phyloP scores from a whole-genome alignment of 2,113 vertebrate genomes.

The Pseudois nayaur region DNA sequence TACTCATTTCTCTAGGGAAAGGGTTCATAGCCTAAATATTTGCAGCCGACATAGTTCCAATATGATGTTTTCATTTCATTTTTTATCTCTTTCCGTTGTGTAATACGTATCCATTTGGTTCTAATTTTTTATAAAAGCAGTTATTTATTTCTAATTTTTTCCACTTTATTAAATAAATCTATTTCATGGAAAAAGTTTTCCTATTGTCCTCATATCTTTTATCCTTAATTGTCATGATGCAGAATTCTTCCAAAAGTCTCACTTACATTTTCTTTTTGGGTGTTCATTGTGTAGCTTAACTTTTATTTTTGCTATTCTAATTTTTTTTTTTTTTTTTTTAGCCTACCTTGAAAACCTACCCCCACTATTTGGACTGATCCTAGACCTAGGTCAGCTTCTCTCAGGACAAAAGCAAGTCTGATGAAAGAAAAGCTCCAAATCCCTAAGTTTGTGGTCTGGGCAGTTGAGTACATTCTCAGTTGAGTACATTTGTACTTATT shows the following conservation, averaged over 20 bases:
- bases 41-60: neutral
- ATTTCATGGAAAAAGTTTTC: neutral
- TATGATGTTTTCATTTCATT: conserved; percentile 23
- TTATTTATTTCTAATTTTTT: neutral
- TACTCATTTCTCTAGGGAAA: neutral
- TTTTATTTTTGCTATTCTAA: neutral
- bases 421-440: neutral
- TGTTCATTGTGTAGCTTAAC: neutral
- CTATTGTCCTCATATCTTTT: neutral
- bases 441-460: neutral
- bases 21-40: neutral
- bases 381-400: neutral
- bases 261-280: neutral
- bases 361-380: no score
- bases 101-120: neutral
- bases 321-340: neutral
- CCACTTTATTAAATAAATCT: neutral
- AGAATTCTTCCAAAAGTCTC: neutral
- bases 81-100: neutral
- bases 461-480: neutral
- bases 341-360: neutral
- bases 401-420: neutral
- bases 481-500: neutral
- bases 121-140: neutral
- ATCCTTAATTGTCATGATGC: neutral